Conservation (phyloP, 2,113 vertebrate species). For the Pygoscelis adeliae region DNA sequence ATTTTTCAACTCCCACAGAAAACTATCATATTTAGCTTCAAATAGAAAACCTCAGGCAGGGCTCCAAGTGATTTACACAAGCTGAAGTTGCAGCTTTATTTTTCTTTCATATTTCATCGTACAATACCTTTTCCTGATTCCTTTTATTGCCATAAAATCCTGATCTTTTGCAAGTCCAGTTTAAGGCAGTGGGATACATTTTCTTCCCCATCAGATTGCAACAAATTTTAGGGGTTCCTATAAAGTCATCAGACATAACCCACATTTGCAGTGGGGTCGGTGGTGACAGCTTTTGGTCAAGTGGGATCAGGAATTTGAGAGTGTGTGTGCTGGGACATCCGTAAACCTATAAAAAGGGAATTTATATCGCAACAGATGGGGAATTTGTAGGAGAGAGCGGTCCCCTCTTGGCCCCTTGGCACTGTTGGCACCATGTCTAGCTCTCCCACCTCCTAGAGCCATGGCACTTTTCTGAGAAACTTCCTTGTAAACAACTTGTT, state of each 20-base stretch:
- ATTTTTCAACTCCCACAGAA: constrained; percentile 45
- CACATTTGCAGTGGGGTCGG: accelerated
- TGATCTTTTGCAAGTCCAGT: accelerated
- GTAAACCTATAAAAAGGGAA: neutral
- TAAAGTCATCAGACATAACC: neutral
- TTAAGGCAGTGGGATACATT: neutral
- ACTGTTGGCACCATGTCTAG: neutral
- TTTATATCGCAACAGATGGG: neutral
- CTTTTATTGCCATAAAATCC: neutral
- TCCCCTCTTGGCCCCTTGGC: neutral
- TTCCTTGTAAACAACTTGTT: neutral
- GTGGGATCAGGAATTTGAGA: neutral
- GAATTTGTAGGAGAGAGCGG: accelerated
- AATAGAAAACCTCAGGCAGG: neutral
- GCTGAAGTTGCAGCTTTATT: neutral
- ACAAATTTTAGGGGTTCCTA: neutral
- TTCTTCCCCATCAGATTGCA: neutral
- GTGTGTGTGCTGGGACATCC: neutral
- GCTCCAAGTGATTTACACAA: neutral
- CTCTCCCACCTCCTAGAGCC: neutral
- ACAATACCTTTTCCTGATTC: neutral
- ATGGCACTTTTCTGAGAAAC: neutral
- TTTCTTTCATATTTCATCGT: neutral
- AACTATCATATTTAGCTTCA: neutral
- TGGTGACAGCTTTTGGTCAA: neutral